phyloP scores from a whole-genome alignment of 2,113 vertebrate species.

The Gnathonemus echidnorhynchus region DNA sequence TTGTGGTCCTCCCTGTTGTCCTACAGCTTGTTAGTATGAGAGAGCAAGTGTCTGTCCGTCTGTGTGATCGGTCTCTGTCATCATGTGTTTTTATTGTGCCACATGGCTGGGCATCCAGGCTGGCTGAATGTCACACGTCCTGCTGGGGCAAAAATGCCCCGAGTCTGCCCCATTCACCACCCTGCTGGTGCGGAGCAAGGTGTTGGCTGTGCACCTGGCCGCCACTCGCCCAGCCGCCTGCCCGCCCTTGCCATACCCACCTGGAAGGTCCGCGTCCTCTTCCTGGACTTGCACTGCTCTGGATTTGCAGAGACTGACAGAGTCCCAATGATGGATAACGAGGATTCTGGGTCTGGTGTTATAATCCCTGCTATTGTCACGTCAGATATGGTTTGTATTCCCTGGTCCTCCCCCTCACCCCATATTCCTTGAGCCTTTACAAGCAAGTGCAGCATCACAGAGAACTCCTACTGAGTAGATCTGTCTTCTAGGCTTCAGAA shows the following conservation, averaged over 20 bases:
- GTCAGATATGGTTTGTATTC: conserved; percentile 40
- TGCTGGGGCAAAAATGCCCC: conserved; percentile 50
- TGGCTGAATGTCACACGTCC: conserved; percentile 38
- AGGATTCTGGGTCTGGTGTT: conserved; percentile 24
- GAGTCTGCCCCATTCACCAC: conserved; percentile 43
- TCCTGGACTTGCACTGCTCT: not conserved
- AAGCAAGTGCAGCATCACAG: not conserved
- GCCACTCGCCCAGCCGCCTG: conserved; percentile 20
- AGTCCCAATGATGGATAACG: not conserved
- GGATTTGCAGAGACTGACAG: not conserved
- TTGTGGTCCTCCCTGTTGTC: not conserved
- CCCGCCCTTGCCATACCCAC: conserved; percentile 14
- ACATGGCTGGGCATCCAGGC: conserved; percentile 31
- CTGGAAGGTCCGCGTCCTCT: not conserved
- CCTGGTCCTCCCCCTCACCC: not conserved
- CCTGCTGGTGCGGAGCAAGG: not conserved
- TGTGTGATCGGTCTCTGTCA: not conserved
- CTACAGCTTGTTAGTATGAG: not conserved
- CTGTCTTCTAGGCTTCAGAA: conserved; percentile 24
- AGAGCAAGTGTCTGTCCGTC: conserved; percentile 18
- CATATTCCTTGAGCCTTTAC: not conserved
- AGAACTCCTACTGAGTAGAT: conserved; percentile 39
- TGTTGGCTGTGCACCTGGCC: not conserved
- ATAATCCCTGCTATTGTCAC: conserved; percentile 50
- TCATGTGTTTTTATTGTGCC: not conserved